Evolutionary conservation across 1,140 invertebrate species (phyloP).

Genomic region (Lysiphlebus fabarum): DNA sequence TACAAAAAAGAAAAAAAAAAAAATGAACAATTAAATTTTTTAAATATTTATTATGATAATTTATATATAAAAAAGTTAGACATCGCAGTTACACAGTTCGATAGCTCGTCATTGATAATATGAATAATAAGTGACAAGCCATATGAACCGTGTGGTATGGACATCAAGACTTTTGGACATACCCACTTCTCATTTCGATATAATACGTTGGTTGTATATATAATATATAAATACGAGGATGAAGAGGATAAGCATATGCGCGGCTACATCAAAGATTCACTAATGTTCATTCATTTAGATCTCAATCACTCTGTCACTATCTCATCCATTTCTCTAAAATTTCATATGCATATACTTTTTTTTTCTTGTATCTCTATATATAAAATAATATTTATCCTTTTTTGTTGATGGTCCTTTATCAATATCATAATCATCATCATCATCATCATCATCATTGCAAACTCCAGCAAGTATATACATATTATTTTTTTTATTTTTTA

Average conservation of each 20-base stretch:
- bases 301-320: conserved; percentile 23
- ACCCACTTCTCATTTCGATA: too few species aligned
- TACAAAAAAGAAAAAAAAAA: not conserved
- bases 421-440: too few species aligned
- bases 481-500: too few species aligned
- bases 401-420: too few species aligned
- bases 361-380: not conserved
- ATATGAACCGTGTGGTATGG: conserved; percentile 37
- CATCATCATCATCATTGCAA: too few species aligned
- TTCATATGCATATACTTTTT: too few species aligned
- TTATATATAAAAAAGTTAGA: conserved; percentile 30
- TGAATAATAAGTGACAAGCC: conserved; percentile 47
- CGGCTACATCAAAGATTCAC: conserved; percentile 26
- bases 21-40: not conserved
- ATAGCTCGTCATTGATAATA: conserved; percentile 37
- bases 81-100: conserved; percentile 42
- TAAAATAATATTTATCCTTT: too few species aligned
- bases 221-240: too few species aligned
- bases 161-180: conserved; percentile 31
- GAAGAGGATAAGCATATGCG: conserved; percentile 1
- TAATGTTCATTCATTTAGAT: conserved; percentile 10
- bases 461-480: too few species aligned
- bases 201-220: too few species aligned
- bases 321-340: conserved; percentile 2
- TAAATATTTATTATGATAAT: not conserved